These are phyloP conservation scores for Strix uralensis DNA, from an alignment of 2,113 vertebrate genomes.

Conservation along the genomic window DNA sequence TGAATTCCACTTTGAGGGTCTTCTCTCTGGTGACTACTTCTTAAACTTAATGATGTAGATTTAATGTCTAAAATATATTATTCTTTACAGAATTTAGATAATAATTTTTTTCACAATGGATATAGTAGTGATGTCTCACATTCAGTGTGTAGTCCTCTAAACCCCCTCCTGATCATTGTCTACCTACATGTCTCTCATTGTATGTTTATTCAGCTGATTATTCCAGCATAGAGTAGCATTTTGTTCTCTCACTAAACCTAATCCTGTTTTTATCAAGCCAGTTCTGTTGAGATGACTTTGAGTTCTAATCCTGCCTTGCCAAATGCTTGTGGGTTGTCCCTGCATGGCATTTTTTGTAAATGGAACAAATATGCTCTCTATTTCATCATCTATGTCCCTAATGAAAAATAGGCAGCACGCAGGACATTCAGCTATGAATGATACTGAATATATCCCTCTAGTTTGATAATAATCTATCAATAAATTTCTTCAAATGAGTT, in stretches of 20 bases:
- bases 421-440: not conserved
- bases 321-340: not conserved
- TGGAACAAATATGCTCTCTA: not conserved
- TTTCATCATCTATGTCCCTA: not conserved
- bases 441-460: not conserved
- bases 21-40: not conserved
- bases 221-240: not conserved
- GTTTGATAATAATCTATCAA: not conserved
- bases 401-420: not conserved
- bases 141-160: not conserved
- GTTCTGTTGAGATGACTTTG: not conserved
- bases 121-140: not conserved
- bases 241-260: not conserved
- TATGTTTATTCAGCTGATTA: not conserved
- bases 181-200: not conserved
- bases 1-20: not conserved
- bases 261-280: not conserved
- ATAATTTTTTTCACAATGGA: not conserved
- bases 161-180: not conserved
- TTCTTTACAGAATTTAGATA: not conserved
- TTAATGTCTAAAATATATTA: not conserved
- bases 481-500: not conserved
- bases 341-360: not conserved
- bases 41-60: not conserved
- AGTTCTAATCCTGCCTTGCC: not conserved